Base-by-base conservation (phyloP, 2,113 vertebrate species). In the Lagopus leucura region DNA sequence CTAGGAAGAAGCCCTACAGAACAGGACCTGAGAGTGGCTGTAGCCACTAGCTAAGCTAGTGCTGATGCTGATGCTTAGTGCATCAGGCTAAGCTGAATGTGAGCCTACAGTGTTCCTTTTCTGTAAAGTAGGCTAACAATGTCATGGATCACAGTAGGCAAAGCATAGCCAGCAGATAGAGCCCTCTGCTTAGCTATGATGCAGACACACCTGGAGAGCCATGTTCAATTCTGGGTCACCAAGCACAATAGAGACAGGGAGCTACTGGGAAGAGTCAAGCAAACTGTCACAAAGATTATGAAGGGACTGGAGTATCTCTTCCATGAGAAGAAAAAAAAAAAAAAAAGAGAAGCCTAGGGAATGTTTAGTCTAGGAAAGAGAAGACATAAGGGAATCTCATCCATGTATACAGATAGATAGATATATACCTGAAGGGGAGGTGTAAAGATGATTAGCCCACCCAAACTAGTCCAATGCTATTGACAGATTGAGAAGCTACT, bases 81-180 rank as follows among this genome's bases (percentile, higher is more conserved):
- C n/a, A n/a, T n/a, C n/a, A n/a, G n/a, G n/a, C n/a, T n/a, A n/a
- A 32, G 15, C 27, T 61, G n/a, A 79, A 72, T 10, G n/a, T 64
- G 17, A 78, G 6, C 7, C 11, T 78, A 5, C 4, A 16, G 19
- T 2, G n/a, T 90, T 6, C 24, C 34, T 20, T 55, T 48, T 19
- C 45, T 86, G 47, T 34, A 61, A 54, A 50, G 19, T 25, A 16
- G 13, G 15, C 10, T 22, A 60, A 42, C 30, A 38, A 16, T 36
- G 25, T 22, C 20, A 17, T 50, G 32, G 13, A 8, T 25, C 50
- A 7, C 34, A 27, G 57, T 32, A 71, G 42, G 15, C 52, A 17
- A 13, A 55, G 9, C 7, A 9, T 16, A 58, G 11, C 32, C 36
- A 50, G 50, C 11, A 50, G 17, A 13, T 13, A 1, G 0, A 4